Evolutionary conservation across 2,113 vertebrate species (phyloP), one percentile per base, ranked within the genome.

Genomic region (Sinocyclocheilus anophthalmus): DNA sequence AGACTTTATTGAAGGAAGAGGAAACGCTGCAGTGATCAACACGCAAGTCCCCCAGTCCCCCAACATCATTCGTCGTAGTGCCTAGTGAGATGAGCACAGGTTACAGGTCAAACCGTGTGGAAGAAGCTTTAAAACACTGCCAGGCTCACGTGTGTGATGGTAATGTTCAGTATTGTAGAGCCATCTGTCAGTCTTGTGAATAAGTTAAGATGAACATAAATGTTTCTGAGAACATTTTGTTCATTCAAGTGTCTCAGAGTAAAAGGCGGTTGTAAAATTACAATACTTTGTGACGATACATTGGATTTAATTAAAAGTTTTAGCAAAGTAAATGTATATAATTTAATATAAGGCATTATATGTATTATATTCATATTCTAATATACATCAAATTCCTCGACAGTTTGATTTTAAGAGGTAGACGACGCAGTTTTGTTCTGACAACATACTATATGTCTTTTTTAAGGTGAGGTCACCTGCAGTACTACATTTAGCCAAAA

Each of bases 321-420:
- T 39, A 88, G 86, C 76, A 39, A 81, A 78, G 53, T 91, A 87
- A 75, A 79, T 83, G 48, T 63, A 86, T 84, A 88, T 88, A 75
- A 78, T 88, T 70, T 82, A 90, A 81, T 57, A 90, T 94, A 95
- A 95, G 94, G 94, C 93, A 93, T 93, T 86, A 90, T 90, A 93
- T 88, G 91, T 89, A 93, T 77, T 77, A 77, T 77, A 92, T 92
- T 91, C 91, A 91, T 92, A 91, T 85, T 20, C 4, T 48, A 92
- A 86, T 85, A 87, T 88, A 91, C 84, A 91, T 76, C 69, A 63
- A 73, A 69, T 24, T 50, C 78, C 75, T 55, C 70, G 22, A 82
- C 42, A 67, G 80, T 86, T 91, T 84, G 82, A 83, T 91, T 92
- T 90, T 91, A 88, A 87, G 94, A 95, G 94, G 94, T 94, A 95